Percentiles rank a stretch among this genome's conserved stretches.
phyloP scores from a whole-genome alignment of 2,888 invertebrate genomes.

The Perdita meconis region DNA sequence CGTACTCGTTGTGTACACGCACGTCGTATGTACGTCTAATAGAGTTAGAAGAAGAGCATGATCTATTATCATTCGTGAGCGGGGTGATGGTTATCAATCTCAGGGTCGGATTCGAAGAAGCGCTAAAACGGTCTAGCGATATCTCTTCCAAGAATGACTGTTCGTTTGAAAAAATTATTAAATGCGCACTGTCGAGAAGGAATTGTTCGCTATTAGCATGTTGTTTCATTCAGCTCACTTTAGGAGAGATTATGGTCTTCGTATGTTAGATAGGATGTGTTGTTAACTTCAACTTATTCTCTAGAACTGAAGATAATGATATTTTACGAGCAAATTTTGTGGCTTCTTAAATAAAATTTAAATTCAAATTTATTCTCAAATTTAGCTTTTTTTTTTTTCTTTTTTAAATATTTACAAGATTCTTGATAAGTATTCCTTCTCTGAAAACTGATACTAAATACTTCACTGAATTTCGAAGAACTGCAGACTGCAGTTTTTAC shows the following conservation, averaged over 20 bases:
- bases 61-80: constrained; percentile 17
- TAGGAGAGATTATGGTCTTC: constrained; percentile 3
- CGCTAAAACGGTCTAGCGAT: constrained; percentile 44
- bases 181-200: background rate
- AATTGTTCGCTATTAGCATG: constrained; percentile 3
- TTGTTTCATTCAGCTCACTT: background rate
- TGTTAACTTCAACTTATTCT: background rate
- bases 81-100: constrained; percentile 44
- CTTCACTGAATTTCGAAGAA: no score
- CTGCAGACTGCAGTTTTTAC: no score
- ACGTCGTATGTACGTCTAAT: constrained; percentile 19
- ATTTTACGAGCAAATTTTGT: no score
- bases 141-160: constrained; percentile 36
- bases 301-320: no score
- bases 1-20: constrained; percentile 20
- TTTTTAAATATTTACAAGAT: no score
- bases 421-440: no score
- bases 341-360: no score
- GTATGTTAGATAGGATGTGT: background rate
- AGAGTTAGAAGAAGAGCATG: constrained; percentile 25
- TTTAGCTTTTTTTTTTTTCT: no score
- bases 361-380: no score
- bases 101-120: constrained; percentile 56
- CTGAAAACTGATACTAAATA: no score
- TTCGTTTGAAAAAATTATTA: constrained; percentile 6